Evolutionary conservation across 2,888 invertebrate species (phyloP), one percentile per base, ranked within the genome.

Genomic region (Candidula unifasciata): DNA sequence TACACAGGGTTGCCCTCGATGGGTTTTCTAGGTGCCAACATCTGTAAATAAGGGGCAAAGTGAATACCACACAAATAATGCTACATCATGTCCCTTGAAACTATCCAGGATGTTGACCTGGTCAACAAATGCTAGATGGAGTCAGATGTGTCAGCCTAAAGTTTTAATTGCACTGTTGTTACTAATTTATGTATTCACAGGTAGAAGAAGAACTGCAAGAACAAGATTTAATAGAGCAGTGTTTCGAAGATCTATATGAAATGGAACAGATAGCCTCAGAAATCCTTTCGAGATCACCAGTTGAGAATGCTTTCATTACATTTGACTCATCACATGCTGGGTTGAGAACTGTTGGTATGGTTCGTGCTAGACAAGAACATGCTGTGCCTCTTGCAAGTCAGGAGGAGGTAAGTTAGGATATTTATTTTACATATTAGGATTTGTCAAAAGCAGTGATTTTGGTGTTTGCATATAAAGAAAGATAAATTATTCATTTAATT

Each of bases 171-270:
- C 57, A 44, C 27, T n/a, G 24, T 24, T 57, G 13, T 84, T 6
- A 2, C 68, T 21, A 66, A 27, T 68, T 30, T 74, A 54, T 54
- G 27, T 30, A 35, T 52, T 57, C 71, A 10, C 83, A 92, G 92
- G 90, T 92, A 30, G 91, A 92, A 82, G 91, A 92, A 76, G 91
- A 91, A 80, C 88, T 92, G 24, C 88, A 89, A 89, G 92, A 92
- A 83, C 92, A 92, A 73, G 91, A 89, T 21, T 91, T 92, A 86
- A 90, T 92, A 69, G 92, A 92, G 82, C 90, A 90, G 10, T 91
- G 91, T 88, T 92, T 91, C 88, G 91, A 91, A 82, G 91, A 91
- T 85, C 90, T 91, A 90, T 87, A 91, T 83, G 89, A 88, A 30
- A 91, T 92, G 84, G 91, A 91, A 84, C 91, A 91, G 68, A 88